Base-by-base conservation (phyloP, 2,113 vertebrate species). In the Zonotrichia leucophrys region DNA sequence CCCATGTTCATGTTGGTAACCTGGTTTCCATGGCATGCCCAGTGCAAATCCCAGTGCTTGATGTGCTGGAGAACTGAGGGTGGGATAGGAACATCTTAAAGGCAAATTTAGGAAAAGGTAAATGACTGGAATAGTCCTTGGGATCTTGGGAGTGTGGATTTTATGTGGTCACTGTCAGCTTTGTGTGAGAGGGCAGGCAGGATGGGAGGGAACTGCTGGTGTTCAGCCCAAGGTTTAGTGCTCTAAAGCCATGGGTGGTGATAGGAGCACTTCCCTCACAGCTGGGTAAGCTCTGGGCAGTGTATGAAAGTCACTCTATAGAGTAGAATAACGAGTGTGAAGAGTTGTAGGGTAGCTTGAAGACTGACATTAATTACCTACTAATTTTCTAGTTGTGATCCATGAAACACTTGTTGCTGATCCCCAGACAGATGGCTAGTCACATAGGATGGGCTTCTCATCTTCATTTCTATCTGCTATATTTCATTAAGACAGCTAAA, bases 381-480 rank as follows among this genome's bases (percentile, higher is more conserved):
- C 83, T 96, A 92, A 93, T 96, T 93, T 86, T 95, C 83, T 86
- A 89, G 56, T 83, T 92, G 77, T 75, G 93, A 88, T 95, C 88
- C 83, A 35, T 68, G 88, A 88, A 89, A 72, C 69, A 91, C 84
- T 91, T 93, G 75, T 92, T 95, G 90, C 84, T 95, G 94, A 79
- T 96, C 89, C 82, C 82, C 72, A 95, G 91, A 94, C 96, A 97
- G 95, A 95, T 97, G 95, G 96, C 95, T 85, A 94, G 93, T 94
- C 94, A 80, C 91, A 92, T 3, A 91, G 93, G 82, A 90, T 0
- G 13, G 90, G 87, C 87, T 95, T 94, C 94, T 97, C 92, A 73
- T 92, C 89, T 95, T 68, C 83, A 95, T 96, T 96, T 97, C 95
- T 90, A 97, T 95, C 95, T 96, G 95, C 94, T 96, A 90, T 89